Conservation (phyloP, 1,140 invertebrate species). For the Cotesia vestalis region DNA sequence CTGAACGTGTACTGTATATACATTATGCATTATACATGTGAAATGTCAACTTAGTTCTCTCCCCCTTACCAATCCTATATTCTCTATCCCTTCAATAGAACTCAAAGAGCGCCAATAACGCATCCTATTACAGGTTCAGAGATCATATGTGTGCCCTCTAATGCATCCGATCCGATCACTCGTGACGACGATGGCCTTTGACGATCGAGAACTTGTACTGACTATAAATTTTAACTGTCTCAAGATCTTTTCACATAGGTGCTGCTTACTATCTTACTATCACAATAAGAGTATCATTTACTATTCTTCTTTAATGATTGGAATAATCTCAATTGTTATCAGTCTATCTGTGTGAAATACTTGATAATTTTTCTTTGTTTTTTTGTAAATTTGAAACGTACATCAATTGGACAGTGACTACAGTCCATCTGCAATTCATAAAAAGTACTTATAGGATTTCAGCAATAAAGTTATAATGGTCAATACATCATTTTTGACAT, state of each 20-base stretch:
- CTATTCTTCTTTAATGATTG: neutral
- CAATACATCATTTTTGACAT: too few relatives aligned
- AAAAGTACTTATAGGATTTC: too few relatives aligned
- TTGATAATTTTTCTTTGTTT: too few relatives aligned
- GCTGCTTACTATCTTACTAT: neutral
- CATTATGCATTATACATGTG: constrained; percentile 23
- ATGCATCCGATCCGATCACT: constrained; percentile 39
- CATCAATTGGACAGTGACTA: too few relatives aligned
- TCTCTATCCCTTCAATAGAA: constrained; percentile 14
- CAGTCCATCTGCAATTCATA: too few relatives aligned
- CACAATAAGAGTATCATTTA: constrained; percentile 44
- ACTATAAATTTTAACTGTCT: constrained; percentile 46
- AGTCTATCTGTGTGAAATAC: neutral
- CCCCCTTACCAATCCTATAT: constrained; percentile 20
- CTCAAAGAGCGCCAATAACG: constrained; percentile 49
- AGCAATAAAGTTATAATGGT: too few relatives aligned
- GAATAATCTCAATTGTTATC: constrained; percentile 27
- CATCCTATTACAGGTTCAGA: constrained; percentile 59
- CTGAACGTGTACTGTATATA: constrained; percentile 7
- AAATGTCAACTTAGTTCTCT: constrained; percentile 51
- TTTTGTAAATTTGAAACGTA: too few relatives aligned
- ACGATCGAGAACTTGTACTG: constrained; percentile 39
- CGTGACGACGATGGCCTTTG: constrained; percentile 59
- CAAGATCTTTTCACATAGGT: constrained; percentile 9
- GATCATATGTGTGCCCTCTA: constrained; percentile 48